Conservation (phyloP, 2,113 vertebrate genomes). For the Actinemys pallida region DNA sequence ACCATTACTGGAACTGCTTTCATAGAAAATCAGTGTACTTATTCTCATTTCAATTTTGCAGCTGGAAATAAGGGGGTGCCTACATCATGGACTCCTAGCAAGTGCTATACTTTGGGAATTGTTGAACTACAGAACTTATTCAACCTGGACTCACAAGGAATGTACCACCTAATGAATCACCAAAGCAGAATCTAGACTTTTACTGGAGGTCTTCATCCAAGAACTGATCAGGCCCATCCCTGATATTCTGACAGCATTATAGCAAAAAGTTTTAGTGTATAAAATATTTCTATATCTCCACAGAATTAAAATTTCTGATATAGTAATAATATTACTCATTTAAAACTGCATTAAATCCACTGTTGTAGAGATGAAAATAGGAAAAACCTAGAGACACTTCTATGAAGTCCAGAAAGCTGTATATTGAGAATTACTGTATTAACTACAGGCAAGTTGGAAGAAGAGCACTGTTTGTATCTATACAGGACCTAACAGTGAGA, state of each 20-base stretch:
- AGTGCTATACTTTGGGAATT: neutral
- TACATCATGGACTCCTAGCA: neutral
- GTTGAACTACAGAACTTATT: neutral
- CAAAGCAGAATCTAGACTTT: neutral
- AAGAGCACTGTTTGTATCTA: neutral
- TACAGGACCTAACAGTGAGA: neutral
- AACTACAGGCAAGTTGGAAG: neutral
- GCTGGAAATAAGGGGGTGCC: neutral
- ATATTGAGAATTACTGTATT: neutral
- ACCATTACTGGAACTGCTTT: neutral
- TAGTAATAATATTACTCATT: neutral
- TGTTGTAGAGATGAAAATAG: neutral
- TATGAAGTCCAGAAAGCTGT: neutral
- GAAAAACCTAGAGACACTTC: neutral
- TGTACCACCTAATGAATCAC: neutral
- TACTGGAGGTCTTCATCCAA: neutral
- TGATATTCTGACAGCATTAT: neutral
- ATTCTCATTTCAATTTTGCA: neutral
- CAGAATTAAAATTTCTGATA: no score
- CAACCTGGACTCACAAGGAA: neutral
- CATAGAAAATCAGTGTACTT: neutral
- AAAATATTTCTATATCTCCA: neutral
- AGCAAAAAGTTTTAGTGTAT: neutral
- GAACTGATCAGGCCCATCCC: neutral
- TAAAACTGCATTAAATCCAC: neutral